Evolutionary conservation across 2,113 vertebrate species (phyloP).

Genomic region (Chaenogobius annularis): DNA sequence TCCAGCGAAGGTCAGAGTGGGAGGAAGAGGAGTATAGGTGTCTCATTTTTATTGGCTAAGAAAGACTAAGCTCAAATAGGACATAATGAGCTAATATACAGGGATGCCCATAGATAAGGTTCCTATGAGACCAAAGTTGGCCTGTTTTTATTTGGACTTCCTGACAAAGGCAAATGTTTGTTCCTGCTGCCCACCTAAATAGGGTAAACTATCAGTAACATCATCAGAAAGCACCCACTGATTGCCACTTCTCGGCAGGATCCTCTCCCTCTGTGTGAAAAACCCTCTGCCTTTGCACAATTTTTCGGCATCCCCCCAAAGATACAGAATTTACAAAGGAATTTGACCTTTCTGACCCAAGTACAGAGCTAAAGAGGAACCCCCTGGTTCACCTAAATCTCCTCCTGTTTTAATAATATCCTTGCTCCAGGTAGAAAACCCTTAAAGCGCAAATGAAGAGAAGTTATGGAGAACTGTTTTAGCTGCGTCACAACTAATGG

Average conservation of each 20-base stretch:
- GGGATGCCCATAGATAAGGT: background rate
- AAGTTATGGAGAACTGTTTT: background rate
- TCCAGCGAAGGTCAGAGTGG: conserved; percentile 57
- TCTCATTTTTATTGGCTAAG: background rate
- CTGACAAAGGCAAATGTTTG: conserved; percentile 64
- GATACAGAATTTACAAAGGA: conserved; percentile 44
- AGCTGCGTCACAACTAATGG: background rate
- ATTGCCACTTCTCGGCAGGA: conserved; percentile 25
- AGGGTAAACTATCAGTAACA: conserved; percentile 36
- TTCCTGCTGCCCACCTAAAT: conserved; percentile 70
- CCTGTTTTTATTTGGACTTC: conserved; percentile 70
- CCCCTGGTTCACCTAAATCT: conserved; percentile 36
- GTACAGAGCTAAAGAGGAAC: conserved; percentile 30
- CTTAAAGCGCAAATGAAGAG: conserved; percentile 14
- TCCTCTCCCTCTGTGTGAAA: conserved; percentile 53
- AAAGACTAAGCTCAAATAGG: background rate
- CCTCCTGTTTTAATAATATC: conserved; percentile 40
- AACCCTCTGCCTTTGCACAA: conserved; percentile 43
- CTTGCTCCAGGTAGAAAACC: conserved; percentile 32
- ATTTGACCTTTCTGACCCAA: conserved; percentile 68
- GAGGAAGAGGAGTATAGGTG: conserved; percentile 37
- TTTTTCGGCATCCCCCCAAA: conserved; percentile 47
- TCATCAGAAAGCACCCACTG: conserved; percentile 46
- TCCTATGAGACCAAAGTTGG: background rate
- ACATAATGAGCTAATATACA: background rate